Evolutionary conservation across 2,113 vertebrate genomes (phyloP).

Genomic region (Varanus salvator): DNA sequence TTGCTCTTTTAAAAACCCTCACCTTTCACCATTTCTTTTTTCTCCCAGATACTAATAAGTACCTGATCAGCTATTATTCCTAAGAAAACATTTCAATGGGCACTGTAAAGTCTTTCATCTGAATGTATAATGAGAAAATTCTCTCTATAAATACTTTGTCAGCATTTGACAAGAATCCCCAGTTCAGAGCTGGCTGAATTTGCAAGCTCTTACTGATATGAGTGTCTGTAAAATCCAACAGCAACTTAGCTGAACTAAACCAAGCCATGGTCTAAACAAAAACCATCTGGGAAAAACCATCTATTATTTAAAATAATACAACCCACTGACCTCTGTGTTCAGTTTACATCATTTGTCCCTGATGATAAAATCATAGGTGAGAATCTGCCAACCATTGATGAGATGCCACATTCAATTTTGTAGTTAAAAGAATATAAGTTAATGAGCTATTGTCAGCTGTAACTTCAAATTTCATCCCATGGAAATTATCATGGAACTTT

Average conservation of each 20-base stretch:
- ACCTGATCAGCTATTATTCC: constrained; percentile 26
- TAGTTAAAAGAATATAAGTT: not conserved
- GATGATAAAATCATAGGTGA: not conserved
- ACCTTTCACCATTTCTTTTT: constrained; percentile 16
- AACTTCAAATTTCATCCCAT: not conserved
- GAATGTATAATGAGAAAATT: constrained; percentile 12
- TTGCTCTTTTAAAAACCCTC: constrained; percentile 14
- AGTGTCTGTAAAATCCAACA: not conserved
- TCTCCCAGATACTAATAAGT: constrained; percentile 21
- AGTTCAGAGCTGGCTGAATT: not conserved
- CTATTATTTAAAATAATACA: not conserved
- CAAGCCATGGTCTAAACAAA: not conserved
- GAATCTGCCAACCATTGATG: not conserved
- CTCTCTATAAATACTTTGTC: constrained; percentile 18
- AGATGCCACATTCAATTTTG: not conserved
- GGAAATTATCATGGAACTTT: not conserved
- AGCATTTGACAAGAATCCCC: constrained; percentile 11
- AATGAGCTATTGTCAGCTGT: not conserved
- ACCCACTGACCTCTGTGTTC: not conserved
- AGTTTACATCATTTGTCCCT: not conserved
- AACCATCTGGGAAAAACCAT: too few species aligned
- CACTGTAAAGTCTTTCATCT: constrained; percentile 20
- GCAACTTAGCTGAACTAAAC: too few species aligned
- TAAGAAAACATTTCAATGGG: constrained; percentile 29
- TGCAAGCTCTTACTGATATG: not conserved